A percentile compares a stretch with the other conserved stretches of the same genome.
phyloP scores from a whole-genome alignment of 1,140 invertebrate genomes.

The Amyelois transitella region DNA sequence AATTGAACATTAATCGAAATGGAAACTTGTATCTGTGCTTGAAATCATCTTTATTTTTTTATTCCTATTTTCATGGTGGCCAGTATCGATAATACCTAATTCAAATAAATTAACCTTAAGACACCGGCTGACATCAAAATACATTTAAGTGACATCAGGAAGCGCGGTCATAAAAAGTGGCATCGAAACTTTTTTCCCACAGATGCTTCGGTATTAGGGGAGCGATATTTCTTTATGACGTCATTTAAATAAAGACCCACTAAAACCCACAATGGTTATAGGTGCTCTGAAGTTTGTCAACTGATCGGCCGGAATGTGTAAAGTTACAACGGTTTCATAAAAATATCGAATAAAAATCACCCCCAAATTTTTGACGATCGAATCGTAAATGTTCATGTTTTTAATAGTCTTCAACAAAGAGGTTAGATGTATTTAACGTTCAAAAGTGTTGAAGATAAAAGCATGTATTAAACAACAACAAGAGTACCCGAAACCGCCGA shows the following conservation, averaged over 20 bases:
- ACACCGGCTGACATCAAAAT: slow-evolving; percentile 26
- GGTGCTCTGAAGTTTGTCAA: slow-evolving; percentile 46
- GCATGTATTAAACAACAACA: no score
- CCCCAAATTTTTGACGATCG: neutral
- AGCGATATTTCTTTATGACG: slow-evolving; percentile 65
- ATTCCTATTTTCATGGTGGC: no score
- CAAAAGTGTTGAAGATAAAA: no score
- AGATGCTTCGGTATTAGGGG: slow-evolving; percentile 64
- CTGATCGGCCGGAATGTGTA: slow-evolving; percentile 10
- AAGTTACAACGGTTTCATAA: neutral
- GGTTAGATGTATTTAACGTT: no score
- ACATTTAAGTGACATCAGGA: slow-evolving; percentile 57
- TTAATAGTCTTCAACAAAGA: neutral
- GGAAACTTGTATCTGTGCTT: no score
- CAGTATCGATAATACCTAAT: no score
- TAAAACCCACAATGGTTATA: slow-evolving; percentile 42
- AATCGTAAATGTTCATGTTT: neutral
- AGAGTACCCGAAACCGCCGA: no score
- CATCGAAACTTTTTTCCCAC: slow-evolving; percentile 61
- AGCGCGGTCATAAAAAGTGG: slow-evolving; percentile 59
- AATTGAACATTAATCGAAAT: no score
- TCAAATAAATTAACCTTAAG: neutral
- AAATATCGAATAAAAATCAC: neutral
- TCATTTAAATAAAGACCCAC: slow-evolving; percentile 68
- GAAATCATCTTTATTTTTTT: no score